Base-by-base conservation (phyloP, 2,888 invertebrate genomes). In the Nephrocerus scutellatus region DNA sequence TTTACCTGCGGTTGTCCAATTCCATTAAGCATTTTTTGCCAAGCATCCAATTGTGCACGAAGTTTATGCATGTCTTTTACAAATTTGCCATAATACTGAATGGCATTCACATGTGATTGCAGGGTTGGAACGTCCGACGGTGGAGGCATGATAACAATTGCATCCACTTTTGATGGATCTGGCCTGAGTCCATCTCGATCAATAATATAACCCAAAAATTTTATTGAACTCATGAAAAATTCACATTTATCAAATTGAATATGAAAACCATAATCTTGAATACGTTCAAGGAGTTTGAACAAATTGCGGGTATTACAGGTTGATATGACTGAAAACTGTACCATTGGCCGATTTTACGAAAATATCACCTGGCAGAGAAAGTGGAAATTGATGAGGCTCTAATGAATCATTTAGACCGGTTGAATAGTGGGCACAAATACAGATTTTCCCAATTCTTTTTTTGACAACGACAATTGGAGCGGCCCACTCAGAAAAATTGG, bases 1-100 rank as follows among this genome's bases (percentile, higher is more conserved):
- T 56, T 10, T 61, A 41, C 43, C 54, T 59, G n/a, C n/a, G n/a
- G 46, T 51, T 56, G 12, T 47, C 49, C 14, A 61, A 48, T 16
- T 57, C 34, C 34, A 41, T 29, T 13, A 31, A n/a, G n/a, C n/a
- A n/a, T n/a, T n/a, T n/a, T n/a, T n/a, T n/a, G 14, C 14, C 38
- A 16, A 12, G 16, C 34, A 21, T 38, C 35, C 14, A 44, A 19
- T 4, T 40, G 41, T 19, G 34, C 32, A 22, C 44, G 28, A 2
- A 41, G 21, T 12, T 20, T 34, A 8, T 35, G 22, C 38, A 44
- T 44, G 16, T 44, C 28, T 2, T n/a, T 2, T 2, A 44, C 20
- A 36, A 44, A 41, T 36, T 41, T 41, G 2, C 32, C 36, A 22
- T 42, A 45, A 20, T 42, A 45, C 22, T 45, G 41, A 2, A 45